Base-by-base conservation (phyloP, 1,140 invertebrate species). In the Plodia interpunctella region DNA sequence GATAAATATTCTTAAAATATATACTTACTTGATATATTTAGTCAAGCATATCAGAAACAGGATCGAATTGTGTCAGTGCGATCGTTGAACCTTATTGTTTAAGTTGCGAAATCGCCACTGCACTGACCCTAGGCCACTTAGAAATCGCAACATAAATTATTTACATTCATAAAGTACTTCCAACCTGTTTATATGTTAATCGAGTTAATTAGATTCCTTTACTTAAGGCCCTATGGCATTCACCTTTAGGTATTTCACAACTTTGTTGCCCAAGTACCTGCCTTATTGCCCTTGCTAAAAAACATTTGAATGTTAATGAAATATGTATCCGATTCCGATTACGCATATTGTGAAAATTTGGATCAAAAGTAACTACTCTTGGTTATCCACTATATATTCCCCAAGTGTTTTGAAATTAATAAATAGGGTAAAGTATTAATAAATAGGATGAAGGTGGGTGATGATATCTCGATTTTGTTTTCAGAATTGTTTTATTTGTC, bases 31-130 rank as follows among this genome's bases (percentile, higher is more conserved):
- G n/a, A 44, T 13, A 6, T 25, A 53, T n/a, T 2, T 25, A 25
- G 13, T n/a, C 51, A 9, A 53, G 10, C 1, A 53, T 21, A 25
- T 53, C 51, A n/a, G 51, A 53, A 53, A 25, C 21, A n/a, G 21
- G 10, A 53, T 3, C 21, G 51, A 53, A 25, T 25, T 5, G 51
- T 21, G 19, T 15, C 51, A 53, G 13, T 44, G 65, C 71, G 78
- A 64, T 65, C 77, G 58, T 71, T 80, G 82, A 85, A 77, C 80
- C 64, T 55, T 44, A 80, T 85, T 83, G 80, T 82, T 76, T 60
- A 28, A 49, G 63, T 87, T 85, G 83, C 82, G 71, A 87, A 87
- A 86, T 76, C 64, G 30, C 51, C 9, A 18, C 60, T 60, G 58
- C 38, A 44, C 13, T 71, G 51, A 60, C 62, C 50, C 54, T n/a